A percentile compares a stretch with the other conserved stretches of the same genome.
Conservation (phyloP, 2,113 vertebrate genomes). For the Oenanthe oenanthe region DNA sequence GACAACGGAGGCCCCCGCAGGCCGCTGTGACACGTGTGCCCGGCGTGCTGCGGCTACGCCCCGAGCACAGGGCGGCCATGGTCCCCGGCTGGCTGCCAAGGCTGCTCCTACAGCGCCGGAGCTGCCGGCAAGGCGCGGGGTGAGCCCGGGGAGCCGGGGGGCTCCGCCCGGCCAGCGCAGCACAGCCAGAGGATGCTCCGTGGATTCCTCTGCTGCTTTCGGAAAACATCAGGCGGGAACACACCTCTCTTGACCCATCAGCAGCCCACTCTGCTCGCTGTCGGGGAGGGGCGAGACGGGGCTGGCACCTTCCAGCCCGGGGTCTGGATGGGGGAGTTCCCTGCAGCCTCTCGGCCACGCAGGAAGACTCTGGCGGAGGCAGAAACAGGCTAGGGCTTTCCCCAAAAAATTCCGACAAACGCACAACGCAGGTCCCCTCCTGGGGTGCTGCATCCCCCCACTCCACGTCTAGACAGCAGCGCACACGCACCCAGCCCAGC, state of each 20-base stretch:
- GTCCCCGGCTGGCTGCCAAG: background rate
- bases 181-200: background rate
- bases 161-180: background rate
- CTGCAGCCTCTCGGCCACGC: background rate
- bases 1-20: background rate
- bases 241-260: background rate
- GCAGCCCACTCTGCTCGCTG: fast-evolving
- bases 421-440: background rate
- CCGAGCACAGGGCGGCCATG: background rate
- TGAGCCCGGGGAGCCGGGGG: background rate
- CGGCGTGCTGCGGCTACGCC: background rate
- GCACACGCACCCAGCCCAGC: no score
- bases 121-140: background rate
- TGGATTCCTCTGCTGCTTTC: background rate
- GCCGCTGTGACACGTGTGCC: background rate
- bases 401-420: background rate
- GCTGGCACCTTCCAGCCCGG: fast-evolving
- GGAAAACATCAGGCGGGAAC: background rate
- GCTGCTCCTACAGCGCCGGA: background rate
- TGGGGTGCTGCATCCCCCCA: background rate
- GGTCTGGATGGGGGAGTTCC: fast-evolving
- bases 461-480: background rate
- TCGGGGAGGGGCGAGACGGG: fast-evolving
- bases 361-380: no score
- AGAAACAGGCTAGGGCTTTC: background rate